Conservation (phyloP, 2,113 vertebrate genomes). For the Ceyx cyanopectus region DNA sequence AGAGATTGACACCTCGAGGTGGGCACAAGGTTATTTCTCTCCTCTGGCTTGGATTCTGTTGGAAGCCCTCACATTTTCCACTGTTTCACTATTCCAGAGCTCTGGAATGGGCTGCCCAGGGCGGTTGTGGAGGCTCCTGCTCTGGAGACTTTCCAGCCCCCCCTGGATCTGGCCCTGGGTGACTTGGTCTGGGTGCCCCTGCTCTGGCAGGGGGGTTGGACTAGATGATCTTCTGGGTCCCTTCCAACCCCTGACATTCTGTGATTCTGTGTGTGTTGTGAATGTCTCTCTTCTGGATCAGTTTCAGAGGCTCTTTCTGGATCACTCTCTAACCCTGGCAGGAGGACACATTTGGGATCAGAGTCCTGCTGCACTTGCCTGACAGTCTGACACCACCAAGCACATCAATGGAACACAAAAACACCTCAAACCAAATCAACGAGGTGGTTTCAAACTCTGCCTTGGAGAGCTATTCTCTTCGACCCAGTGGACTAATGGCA, state of each 20-base stretch:
- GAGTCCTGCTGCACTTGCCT: slow-evolving; percentile 6
- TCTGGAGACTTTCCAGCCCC: no score
- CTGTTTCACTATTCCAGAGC: background rate
- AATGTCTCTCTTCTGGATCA: background rate
- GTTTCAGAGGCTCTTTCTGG: slow-evolving; percentile 1
- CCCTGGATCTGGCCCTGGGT: no score
- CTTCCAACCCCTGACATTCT: no score
- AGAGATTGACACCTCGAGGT: background rate
- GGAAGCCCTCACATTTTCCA: background rate
- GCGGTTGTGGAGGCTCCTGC: no score
- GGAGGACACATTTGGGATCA: background rate
- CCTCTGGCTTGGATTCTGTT: background rate
- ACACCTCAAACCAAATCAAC: background rate
- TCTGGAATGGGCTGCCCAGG: no score
- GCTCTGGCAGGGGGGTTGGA: no score
- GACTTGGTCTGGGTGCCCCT: no score
- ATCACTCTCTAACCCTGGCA: background rate
- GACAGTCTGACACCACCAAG: background rate
- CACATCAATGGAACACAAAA: background rate
- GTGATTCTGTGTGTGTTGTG: background rate
- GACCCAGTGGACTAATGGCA: background rate
- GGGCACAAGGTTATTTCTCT: background rate
- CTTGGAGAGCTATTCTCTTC: background rate
- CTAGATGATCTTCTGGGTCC: no score
- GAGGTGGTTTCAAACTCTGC: background rate